Conservation (phyloP, 2,888 invertebrate genomes). For the Tillus elongatus region DNA sequence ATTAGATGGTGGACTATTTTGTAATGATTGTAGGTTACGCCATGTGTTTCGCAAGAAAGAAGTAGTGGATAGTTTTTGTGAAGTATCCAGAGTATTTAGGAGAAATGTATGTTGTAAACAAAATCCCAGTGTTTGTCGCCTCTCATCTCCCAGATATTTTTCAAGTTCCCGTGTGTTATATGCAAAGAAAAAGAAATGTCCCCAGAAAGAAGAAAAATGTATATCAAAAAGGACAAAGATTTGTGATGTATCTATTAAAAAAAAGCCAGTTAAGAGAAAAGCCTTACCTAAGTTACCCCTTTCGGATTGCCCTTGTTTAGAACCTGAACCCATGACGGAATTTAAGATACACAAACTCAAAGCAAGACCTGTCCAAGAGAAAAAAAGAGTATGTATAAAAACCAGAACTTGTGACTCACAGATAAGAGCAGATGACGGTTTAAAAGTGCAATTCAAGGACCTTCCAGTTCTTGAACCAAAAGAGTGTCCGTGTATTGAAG, state of each 20-base stretch:
- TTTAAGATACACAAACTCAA: neutral
- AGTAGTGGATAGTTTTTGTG: neutral
- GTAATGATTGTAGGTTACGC: constrained; percentile 3
- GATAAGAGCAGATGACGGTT: neutral
- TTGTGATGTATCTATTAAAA: neutral
- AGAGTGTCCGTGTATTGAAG: neutral
- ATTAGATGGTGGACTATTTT: neutral
- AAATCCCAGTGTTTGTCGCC: too few species aligned
- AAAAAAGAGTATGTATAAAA: neutral
- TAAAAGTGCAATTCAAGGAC: neutral
- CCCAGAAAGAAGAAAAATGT: neutral
- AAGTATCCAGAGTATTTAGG: neutral
- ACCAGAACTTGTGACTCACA: neutral
- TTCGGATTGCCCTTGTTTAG: neutral
- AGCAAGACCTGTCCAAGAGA: neutral
- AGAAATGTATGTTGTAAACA: too few species aligned
- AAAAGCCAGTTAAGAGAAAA: neutral
- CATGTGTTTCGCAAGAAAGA: constrained; percentile 1
- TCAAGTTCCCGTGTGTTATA: neutral
- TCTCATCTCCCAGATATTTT: too few species aligned
- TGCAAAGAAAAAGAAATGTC: neutral
- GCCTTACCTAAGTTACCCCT: neutral
- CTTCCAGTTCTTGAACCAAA: neutral
- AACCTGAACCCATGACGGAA: neutral
- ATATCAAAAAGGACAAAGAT: neutral